A percentile compares a stretch with the other conserved stretches of the same genome.
phyloP scores from a whole-genome alignment of 2,113 vertebrate genomes.

The Halichoerus grypus region DNA sequence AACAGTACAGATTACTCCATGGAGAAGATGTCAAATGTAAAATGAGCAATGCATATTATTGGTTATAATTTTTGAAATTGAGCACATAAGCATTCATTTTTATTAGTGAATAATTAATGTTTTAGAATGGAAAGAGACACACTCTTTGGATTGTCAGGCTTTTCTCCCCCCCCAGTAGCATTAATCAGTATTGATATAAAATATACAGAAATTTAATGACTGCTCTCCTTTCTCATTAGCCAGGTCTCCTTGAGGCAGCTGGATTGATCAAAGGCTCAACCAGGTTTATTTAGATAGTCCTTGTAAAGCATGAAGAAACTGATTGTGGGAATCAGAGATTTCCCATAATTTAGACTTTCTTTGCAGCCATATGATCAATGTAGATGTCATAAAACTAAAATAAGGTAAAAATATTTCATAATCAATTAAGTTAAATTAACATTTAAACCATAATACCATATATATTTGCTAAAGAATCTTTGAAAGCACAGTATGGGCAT shows the following conservation, averaged over 20 bases:
- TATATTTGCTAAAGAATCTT: slow-evolving; percentile 7
- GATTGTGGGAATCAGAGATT: neutral
- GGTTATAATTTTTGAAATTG: slow-evolving; percentile 7
- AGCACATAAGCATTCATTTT: neutral
- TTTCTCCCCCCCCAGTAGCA: neutral
- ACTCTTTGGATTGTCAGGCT: neutral
- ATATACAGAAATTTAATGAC: neutral
- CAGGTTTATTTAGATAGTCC: neutral
- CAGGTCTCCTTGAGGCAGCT: neutral
- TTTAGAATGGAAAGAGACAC: neutral
- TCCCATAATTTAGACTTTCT: neutral
- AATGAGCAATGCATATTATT: slow-evolving; percentile 8
- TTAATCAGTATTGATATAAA: neutral
- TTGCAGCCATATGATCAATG: neutral
- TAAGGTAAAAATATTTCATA: slow-evolving; percentile 4
- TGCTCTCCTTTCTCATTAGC: neutral
- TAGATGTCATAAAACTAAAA: slow-evolving; percentile 15
- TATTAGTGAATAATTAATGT: slow-evolving; percentile 38
- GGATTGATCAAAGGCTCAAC: neutral
- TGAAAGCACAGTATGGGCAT: neutral
- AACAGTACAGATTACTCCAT: slow-evolving; percentile 15
- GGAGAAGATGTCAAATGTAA: neutral
- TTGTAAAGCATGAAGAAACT: neutral
- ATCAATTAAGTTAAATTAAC: neutral
- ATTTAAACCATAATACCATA: neutral